Evolutionary conservation across 2,113 vertebrate genomes (phyloP).

Genomic region (Antechinus stuartii): DNA sequence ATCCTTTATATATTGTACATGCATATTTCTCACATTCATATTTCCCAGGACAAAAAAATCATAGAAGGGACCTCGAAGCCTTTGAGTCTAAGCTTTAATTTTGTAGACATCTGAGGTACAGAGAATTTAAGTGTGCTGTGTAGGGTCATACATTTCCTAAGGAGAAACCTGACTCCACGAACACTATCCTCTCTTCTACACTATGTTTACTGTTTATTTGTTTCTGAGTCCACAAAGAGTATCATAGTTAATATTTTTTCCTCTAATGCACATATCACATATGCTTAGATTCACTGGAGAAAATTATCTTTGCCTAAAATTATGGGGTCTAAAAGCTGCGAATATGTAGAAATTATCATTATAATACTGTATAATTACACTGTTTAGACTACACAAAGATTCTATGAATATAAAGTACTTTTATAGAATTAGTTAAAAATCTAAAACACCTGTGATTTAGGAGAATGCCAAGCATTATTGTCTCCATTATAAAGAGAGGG

Average conservation of each 20-base stretch:
- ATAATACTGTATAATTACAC: background rate
- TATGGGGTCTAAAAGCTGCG: constrained; percentile 29
- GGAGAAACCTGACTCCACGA: background rate
- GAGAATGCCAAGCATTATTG: constrained; percentile 11
- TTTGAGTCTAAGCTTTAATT: background rate
- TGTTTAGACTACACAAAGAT: constrained; percentile 42
- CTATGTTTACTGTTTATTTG: background rate
- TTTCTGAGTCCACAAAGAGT: constrained; percentile 21
- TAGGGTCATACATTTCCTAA: background rate
- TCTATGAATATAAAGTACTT: background rate
- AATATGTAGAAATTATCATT: constrained; percentile 33
- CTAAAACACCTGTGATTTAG: constrained; percentile 8
- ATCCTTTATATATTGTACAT: background rate
- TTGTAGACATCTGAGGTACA: background rate
- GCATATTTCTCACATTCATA: background rate
- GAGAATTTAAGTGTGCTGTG: background rate
- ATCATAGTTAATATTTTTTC: constrained; percentile 11
- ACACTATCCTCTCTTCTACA: background rate
- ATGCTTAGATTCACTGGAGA: constrained; percentile 16
- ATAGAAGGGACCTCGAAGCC: background rate
- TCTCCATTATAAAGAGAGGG: constrained; percentile 6
- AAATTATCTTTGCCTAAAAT: constrained; percentile 23
- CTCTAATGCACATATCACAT: constrained; percentile 28
- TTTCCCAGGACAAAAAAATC: background rate
- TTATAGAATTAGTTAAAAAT: constrained; percentile 21